Evolutionary conservation across 2,797 vertebrate genomes (phyloP).

Genomic region (Oceanodroma leucorhoa): DNA sequence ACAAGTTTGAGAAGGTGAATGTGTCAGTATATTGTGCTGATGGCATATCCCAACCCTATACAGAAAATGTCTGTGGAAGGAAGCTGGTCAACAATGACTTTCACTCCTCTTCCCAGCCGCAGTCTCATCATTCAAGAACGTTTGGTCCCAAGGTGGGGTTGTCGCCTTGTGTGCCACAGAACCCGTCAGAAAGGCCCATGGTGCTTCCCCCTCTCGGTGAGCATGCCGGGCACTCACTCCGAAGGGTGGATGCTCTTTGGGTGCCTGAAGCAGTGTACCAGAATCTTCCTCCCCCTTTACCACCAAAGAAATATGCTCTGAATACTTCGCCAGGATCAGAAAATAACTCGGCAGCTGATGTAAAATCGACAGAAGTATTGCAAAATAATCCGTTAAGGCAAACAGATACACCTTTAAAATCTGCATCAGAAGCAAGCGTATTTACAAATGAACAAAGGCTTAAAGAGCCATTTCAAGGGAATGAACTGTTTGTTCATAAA

Average conservation of each 20-base stretch:
- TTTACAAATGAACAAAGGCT: conserved; percentile 19
- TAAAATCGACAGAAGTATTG: conserved; percentile 68
- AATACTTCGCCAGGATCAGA: conserved; percentile 66
- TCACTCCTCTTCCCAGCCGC: background rate
- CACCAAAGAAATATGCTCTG: conserved; percentile 81
- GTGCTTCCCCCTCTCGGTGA: background rate
- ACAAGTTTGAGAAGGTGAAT: conserved; percentile 37
- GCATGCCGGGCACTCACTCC: background rate
- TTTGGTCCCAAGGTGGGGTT: conserved; percentile 13
- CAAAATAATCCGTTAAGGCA: conserved; percentile 61
- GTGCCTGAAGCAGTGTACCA: conserved; percentile 63
- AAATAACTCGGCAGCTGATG: conserved; percentile 57
- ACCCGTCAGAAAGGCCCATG: background rate
- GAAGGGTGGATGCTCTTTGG: conserved; percentile 12
- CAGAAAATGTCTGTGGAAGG: conserved; percentile 28
- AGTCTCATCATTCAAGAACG: background rate
- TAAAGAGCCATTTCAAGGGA: conserved; percentile 47
- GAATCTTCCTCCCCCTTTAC: conserved; percentile 79
- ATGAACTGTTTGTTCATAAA: conserved; percentile 21
- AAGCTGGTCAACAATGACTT: conserved; percentile 1
- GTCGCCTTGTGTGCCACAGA: conserved; percentile 14
- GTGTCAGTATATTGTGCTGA: background rate
- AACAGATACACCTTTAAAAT: background rate
- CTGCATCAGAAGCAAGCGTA: background rate
- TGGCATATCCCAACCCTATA: background rate